Percentiles rank a stretch among this genome's conserved stretches.
Evolutionary conservation across 2,888 invertebrate species (phyloP).

Genomic region (Eristalis arbustorum): DNA sequence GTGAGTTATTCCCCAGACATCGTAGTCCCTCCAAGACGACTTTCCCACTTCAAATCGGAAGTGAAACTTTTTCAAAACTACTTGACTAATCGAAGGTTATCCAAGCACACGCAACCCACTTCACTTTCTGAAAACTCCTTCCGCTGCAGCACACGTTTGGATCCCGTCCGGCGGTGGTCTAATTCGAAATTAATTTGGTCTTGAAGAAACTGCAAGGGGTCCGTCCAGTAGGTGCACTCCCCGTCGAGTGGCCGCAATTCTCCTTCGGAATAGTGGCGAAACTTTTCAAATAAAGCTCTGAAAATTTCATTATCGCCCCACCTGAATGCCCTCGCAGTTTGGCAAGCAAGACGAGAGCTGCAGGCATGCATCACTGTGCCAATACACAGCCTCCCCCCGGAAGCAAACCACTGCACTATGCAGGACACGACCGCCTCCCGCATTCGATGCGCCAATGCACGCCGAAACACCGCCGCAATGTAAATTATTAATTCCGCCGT

Average conservation of each 20-base stretch:
- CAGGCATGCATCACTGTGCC: slow-evolving; percentile 40
- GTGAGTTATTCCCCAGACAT: neutral
- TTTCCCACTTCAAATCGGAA: neutral
- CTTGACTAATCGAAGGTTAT: slow-evolving; percentile 1
- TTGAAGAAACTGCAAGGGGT: slow-evolving; percentile 2
- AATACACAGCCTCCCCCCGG: neutral
- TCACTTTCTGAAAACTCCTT: slow-evolving; percentile 27
- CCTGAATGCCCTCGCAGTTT: slow-evolving; percentile 19
- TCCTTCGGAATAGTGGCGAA: slow-evolving; percentile 23
- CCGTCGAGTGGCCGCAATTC: neutral
- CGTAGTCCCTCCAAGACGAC: neutral
- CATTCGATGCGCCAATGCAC: slow-evolving; percentile 30
- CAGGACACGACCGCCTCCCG: slow-evolving; percentile 28
- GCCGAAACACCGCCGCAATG: slow-evolving; percentile 55
- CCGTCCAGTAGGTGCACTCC: slow-evolving; percentile 4
- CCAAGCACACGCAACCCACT: slow-evolving; percentile 17
- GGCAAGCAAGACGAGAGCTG: slow-evolving; percentile 2
- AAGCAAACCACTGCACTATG: neutral
- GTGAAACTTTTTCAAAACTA: neutral
- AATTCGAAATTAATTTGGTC: slow-evolving; percentile 64
- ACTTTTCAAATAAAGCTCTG: slow-evolving; percentile 65
- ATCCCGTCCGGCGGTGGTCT: slow-evolving; percentile 54
- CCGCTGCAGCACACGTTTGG: neutral
- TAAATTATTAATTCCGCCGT: slow-evolving; percentile 68
- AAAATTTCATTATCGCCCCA: slow-evolving; percentile 47